Evolutionary conservation across 2,113 vertebrate genomes (phyloP).

Genomic region (Mugil cephalus): DNA sequence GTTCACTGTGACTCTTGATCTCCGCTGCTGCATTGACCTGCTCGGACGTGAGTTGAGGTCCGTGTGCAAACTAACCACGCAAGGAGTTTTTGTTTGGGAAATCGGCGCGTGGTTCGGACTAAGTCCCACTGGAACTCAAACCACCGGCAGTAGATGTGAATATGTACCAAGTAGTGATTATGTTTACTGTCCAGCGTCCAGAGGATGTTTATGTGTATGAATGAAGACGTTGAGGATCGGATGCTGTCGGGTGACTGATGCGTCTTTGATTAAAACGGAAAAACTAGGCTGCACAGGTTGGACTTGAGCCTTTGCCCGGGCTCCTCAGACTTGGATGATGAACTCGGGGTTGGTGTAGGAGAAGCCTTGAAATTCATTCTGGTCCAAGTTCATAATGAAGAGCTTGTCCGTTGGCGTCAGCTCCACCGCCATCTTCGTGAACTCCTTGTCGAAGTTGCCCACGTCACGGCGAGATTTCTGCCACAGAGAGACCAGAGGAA

Average conservation of each 20-base stretch:
- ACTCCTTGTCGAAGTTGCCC: constrained; percentile 99
- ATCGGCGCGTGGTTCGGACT: not conserved
- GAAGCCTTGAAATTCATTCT: constrained; percentile 98
- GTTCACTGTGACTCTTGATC: constrained; percentile 26
- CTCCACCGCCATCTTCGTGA: constrained; percentile 96
- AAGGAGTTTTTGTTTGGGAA: constrained; percentile 14
- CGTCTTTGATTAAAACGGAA: constrained; percentile 7
- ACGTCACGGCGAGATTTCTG: constrained; percentile 95
- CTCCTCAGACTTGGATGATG: constrained; percentile 92
- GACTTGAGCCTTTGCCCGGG: constrained; percentile 25
- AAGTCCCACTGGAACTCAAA: constrained; percentile 18
- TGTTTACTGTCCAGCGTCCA: constrained; percentile 9
- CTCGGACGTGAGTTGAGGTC: constrained; percentile 15
- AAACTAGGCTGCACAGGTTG: constrained; percentile 15
- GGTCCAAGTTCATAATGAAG: constrained; percentile 99
- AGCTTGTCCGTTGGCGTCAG: constrained; percentile 99
- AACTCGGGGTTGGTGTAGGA: constrained; percentile 99
- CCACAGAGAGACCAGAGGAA: not conserved
- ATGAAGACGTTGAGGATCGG: not conserved
- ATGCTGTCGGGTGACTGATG: constrained; percentile 14
- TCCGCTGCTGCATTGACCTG: constrained; percentile 14
- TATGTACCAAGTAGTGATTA: too few species aligned
- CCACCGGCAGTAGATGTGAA: constrained; percentile 5
- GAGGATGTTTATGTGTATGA: not conserved
- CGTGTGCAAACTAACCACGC: constrained; percentile 17